Base-by-base conservation (phyloP, 2,113 vertebrate genomes). In the Pithys albifrons region DNA sequence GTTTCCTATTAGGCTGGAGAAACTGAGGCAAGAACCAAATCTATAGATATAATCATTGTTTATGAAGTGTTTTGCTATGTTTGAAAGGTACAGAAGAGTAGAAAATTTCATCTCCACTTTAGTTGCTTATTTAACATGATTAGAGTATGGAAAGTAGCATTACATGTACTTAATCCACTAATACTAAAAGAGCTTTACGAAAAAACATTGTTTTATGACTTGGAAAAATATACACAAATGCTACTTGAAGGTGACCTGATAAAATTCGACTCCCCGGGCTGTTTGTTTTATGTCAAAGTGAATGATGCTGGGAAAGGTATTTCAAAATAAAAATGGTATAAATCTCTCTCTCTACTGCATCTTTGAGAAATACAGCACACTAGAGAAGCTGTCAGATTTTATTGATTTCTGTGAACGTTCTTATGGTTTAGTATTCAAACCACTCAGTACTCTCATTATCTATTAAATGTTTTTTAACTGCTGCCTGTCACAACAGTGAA, bases 391-490 rank as follows among this genome's bases (percentile, higher is more conserved):
- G 89, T 54, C 78, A 88, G 29, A 70, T 79, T 88, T 91, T 70
- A 93, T 67, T 76, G 59, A 90, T 89, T 91, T 86, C 46, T 39
- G 6, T 35, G 82, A 89, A 51, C 35, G 91, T 91, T 64, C 4
- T 0, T 35, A 70, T n/a, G 48, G 23, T 57, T 95, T 80, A 55
- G 18, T 59, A 93, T 93, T 95, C 85, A 88, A 35, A 58, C 72
- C 52, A 52, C 64, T 96, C 25, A 7, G 33, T 90, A 74, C 17
- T 85, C 41, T 97, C 39, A 81, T 95, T 95, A 86, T 96, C 72
- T 86, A n/a, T 77, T 91, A 90, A 94, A 74, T 74, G 27, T 88
- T 90, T 41, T 93, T 52, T 59, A 94, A 73, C 71, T 82, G 62
- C 71, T 85, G 55, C 14, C 58, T 85, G 75, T 93, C 78, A 20